These are phyloP conservation scores for Rotaria magnacalcarata DNA, from an alignment of 2,888 invertebrate genomes.

Conservation along the genomic window DNA sequence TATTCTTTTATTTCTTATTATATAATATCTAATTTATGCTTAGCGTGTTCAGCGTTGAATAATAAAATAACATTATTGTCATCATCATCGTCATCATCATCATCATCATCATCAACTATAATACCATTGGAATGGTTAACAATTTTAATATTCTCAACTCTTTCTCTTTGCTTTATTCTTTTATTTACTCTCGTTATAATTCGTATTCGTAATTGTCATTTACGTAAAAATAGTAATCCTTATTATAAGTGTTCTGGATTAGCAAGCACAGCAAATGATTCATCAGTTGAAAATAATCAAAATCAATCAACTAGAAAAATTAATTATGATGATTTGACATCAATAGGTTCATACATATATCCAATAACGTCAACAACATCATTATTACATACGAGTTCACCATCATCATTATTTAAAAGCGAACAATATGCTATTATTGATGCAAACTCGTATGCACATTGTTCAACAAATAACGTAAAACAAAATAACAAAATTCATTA, in stretches of 20 bases:
- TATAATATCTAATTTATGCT: not conserved
- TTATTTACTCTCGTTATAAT: not conserved
- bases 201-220: not conserved
- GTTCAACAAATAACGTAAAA: not conserved
- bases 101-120: not conserved
- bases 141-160: not conserved
- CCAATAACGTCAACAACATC: slow-evolving; percentile 31
- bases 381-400: not conserved
- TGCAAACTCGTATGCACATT: not conserved
- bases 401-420: not conserved
- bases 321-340: not conserved
- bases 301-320: not conserved
- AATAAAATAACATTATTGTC: not conserved
- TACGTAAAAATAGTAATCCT: not conserved
- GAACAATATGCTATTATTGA: slow-evolving; percentile 34
- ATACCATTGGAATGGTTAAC: not conserved
- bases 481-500: not conserved
- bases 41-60: not conserved
- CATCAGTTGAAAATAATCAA: not conserved
- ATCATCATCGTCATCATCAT: not conserved
- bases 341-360: not conserved
- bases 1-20: no score
- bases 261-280: not conserved
- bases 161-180: not conserved
- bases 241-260: not conserved